A percentile compares a stretch with the other conserved stretches of the same genome.
These are phyloP conservation scores for Cynocephalus volans DNA, from an alignment of 2,113 vertebrate species.

Conservation along the genomic window DNA sequence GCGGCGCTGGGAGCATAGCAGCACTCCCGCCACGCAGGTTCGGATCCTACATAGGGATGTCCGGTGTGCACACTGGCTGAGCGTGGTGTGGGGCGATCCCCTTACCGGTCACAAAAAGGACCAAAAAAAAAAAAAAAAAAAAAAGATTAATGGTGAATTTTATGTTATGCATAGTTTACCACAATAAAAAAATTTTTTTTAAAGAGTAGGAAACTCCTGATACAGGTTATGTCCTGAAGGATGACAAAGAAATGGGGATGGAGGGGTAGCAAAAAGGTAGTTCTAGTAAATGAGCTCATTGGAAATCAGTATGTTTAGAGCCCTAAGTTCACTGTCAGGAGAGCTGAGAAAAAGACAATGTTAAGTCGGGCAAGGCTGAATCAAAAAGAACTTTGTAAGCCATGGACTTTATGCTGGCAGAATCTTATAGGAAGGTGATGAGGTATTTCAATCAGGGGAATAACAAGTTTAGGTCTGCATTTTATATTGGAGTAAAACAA, in stretches of 20 bases:
- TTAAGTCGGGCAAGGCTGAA: not conserved
- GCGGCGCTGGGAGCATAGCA: no score
- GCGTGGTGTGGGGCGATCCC: no score
- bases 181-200: not conserved
- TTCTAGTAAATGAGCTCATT: not conserved
- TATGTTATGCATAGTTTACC: not conserved
- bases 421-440: not conserved
- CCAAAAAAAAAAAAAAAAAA: no score
- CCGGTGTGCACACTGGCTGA: no score
- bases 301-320: not conserved
- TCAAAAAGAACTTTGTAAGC: conserved; percentile 16
- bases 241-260: not conserved
- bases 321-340: not conserved
- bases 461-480: not conserved
- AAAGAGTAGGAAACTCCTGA: not conserved
- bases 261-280: not conserved
- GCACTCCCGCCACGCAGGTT: no score
- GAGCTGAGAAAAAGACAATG: not conserved
- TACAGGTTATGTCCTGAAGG: conserved; percentile 16
- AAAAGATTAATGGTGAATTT: not conserved
- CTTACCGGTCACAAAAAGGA: no score
- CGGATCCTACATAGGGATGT: no score
- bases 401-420: not conserved
- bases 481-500: conserved; percentile 47
- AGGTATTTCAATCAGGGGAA: not conserved